phyloP scores from a whole-genome alignment of 1,140 invertebrate species.

The Zophobas morio region DNA sequence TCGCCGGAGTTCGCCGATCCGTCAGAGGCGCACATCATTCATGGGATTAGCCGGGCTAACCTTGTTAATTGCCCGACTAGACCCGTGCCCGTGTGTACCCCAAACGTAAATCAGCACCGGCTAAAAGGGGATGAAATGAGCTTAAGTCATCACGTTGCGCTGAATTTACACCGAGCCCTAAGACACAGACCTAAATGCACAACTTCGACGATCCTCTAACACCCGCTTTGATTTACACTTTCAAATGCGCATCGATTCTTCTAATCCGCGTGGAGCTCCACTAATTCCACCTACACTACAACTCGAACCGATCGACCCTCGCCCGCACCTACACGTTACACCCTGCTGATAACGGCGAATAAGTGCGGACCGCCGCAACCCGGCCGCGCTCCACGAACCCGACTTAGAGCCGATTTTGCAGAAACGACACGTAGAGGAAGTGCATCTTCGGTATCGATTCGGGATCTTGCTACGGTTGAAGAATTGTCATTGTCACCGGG shows the following conservation, averaged over 20 bases:
- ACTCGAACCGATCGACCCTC: not conserved
- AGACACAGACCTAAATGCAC: conserved; percentile 49
- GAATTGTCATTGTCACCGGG: no score
- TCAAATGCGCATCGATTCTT: conserved; percentile 56
- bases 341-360: no score
- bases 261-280: conserved; percentile 55
- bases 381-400: no score
- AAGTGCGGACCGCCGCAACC: no score
- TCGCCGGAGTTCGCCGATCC: conserved; percentile 56
- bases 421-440: no score
- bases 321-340: not conserved
- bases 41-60: conserved; percentile 67
- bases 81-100: conserved; percentile 61
- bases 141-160: conserved; percentile 66
- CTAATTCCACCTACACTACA: conserved; percentile 16
- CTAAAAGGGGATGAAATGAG: conserved; percentile 64
- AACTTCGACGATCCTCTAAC: conserved; percentile 51
- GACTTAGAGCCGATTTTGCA: no score
- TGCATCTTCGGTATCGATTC: no score
- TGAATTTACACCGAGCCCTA: conserved; percentile 63
- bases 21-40: conserved; percentile 66
- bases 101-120: conserved; percentile 67
- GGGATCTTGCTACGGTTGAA: no score
- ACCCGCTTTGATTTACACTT: conserved; percentile 57
- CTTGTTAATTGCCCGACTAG: conserved; percentile 67